These are phyloP conservation scores for Halcyon senegalensis DNA, from an alignment of 2,113 vertebrate species.

Conservation along the genomic window DNA sequence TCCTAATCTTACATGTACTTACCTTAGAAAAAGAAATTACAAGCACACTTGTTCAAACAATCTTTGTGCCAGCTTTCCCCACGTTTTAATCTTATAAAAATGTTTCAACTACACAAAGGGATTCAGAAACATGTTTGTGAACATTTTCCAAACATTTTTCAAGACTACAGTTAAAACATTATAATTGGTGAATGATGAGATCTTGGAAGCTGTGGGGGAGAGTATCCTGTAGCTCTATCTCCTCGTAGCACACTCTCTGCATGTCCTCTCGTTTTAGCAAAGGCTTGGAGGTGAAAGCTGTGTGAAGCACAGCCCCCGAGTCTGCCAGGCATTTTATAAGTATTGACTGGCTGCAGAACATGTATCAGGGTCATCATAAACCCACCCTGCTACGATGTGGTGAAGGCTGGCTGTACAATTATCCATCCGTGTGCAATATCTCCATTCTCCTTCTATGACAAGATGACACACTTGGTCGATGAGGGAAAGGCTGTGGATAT, in stretches of 20 bases:
- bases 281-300: neutral
- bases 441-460: no score
- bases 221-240: neutral
- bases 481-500: no score
- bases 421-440: neutral
- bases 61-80: conserved; percentile 54
- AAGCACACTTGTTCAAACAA: conserved; percentile 71
- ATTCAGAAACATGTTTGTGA: conserved; percentile 71
- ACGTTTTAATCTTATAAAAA: conserved; percentile 71
- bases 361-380: neutral
- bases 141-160: conserved; percentile 70
- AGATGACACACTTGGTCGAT: no score
- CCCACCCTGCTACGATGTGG: neutral
- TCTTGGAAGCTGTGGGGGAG: neutral
- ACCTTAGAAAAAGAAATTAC: conserved; percentile 63
- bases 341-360: neutral
- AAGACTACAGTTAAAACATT: conserved; percentile 48
- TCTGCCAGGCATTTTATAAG: neutral
- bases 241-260: neutral
- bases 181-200: conserved; percentile 12
- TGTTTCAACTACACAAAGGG: conserved; percentile 52
- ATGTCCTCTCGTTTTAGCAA: neutral
- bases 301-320: neutral
- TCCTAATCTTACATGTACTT: conserved; percentile 39
- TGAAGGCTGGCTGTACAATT: neutral